These are phyloP conservation scores for Scotopteryx bipunctaria DNA, from an alignment of 2,888 invertebrate genomes.

Conservation along the genomic window DNA sequence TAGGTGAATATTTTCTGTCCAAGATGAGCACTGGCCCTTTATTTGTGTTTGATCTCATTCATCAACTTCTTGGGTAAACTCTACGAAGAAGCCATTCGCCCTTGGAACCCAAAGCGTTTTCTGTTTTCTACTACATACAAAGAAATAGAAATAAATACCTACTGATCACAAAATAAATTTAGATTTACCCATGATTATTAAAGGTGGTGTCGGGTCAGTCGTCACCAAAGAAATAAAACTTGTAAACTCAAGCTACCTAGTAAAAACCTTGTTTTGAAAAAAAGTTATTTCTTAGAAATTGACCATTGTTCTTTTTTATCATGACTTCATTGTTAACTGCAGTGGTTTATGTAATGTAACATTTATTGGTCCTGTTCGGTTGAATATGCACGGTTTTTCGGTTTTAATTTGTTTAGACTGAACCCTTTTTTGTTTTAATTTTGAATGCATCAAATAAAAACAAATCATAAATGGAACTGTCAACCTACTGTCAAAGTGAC, in stretches of 20 bases:
- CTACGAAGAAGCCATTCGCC: too few species aligned
- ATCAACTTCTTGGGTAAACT: too few species aligned
- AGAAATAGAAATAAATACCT: too few species aligned
- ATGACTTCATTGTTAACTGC: slow-evolving; percentile 9
- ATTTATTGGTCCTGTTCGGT: neutral
- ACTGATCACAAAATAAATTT: too few species aligned
- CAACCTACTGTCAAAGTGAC: neutral
- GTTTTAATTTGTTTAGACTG: neutral
- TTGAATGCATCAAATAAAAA: neutral
- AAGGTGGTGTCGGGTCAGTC: slow-evolving; percentile 7
- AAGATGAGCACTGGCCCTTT: too few species aligned
- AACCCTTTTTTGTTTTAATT: slow-evolving; percentile 2
- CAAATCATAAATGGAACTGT: neutral
- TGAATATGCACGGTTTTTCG: neutral
- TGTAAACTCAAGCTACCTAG: neutral
- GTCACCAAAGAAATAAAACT: slow-evolving; percentile 26
- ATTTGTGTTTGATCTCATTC: too few species aligned
- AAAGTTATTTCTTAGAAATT: slow-evolving; percentile 23
- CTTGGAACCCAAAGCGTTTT: too few species aligned
- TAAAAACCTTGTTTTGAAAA: slow-evolving; percentile 4
- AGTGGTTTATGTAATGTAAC: slow-evolving; percentile 10
- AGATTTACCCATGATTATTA: too few species aligned
- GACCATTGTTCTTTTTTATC: slow-evolving; percentile 31
- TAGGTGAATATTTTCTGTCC: too few species aligned
- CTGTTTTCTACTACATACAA: too few species aligned